phyloP scores from a whole-genome alignment of 2,797 vertebrate species.

The Malacoraja senta region DNA sequence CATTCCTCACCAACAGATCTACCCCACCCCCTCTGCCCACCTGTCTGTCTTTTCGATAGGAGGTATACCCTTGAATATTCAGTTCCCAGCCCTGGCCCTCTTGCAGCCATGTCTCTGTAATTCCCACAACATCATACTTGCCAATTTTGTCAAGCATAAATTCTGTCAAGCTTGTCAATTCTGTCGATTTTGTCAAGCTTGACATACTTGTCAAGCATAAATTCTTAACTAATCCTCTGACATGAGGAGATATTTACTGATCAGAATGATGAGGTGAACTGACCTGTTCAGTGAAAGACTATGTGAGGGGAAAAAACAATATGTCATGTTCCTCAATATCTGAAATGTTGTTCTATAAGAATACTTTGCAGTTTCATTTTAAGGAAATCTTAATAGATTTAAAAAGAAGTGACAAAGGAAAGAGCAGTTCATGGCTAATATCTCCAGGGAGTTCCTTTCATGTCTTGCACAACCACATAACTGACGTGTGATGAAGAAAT shows the following conservation, averaged over 20 bases:
- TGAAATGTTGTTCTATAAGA: not conserved
- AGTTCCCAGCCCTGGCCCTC: too few relatives aligned
- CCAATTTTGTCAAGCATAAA: too few relatives aligned
- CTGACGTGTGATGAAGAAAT: not conserved
- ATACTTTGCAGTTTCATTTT: not conserved
- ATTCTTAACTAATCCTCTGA: not conserved
- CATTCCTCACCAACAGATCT: too few relatives aligned
- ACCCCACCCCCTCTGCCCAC: too few relatives aligned
- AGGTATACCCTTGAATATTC: too few relatives aligned
- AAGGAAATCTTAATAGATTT: not conserved
- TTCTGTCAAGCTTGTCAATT: too few relatives aligned
- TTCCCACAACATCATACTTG: too few relatives aligned
- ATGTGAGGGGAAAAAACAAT: not conserved
- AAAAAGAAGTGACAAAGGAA: conserved; percentile 1
- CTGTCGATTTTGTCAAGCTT: too few relatives aligned
- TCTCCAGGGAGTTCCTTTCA: not conserved
- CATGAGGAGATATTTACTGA: not conserved
- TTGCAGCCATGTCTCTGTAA: too few relatives aligned
- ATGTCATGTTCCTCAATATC: not conserved
- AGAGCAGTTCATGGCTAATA: not conserved
- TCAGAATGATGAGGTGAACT: not conserved
- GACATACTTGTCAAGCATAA: not conserved
- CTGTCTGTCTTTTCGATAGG: too few relatives aligned
- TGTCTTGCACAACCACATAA: not conserved
- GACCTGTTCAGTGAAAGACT: too few relatives aligned